A percentile compares a stretch with the other conserved stretches of the same genome.
Evolutionary conservation across 2,888 invertebrate genomes (phyloP).

Genomic region (Polymixis lichenea): DNA sequence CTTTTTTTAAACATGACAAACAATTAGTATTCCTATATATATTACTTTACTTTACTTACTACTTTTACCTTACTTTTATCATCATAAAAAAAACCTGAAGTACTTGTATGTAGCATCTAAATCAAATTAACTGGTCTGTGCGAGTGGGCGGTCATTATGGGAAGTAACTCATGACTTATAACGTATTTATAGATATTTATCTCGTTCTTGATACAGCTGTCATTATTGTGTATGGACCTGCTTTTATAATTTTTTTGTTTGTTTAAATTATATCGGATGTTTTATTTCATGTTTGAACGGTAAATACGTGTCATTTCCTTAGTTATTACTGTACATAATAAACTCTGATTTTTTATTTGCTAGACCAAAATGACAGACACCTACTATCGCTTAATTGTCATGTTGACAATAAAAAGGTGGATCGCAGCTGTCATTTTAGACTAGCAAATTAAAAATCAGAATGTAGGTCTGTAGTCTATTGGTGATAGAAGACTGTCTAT

Average conservation of each 20-base stretch:
- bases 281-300: neutral
- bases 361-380: too few species aligned
- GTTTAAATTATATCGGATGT: constrained; percentile 18
- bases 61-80: constrained; percentile 8
- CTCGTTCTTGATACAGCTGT: constrained; percentile 58
- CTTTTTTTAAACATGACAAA: neutral
- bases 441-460: too few species aligned
- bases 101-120: constrained; percentile 40
- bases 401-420: too few species aligned
- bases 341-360: too few species aligned
- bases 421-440: too few species aligned
- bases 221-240: constrained; percentile 26
- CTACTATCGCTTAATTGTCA: too few species aligned
- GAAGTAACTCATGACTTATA: constrained; percentile 45
- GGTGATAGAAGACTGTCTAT: neutral
- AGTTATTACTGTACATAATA: neutral
- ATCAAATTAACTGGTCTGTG: constrained; percentile 49
- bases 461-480: too few species aligned
- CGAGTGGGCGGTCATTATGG: constrained; percentile 45
- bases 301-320: constrained; percentile 11
- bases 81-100: neutral
- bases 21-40: neutral
- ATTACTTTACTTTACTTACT: too few species aligned
- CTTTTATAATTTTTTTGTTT: neutral
- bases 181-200: constrained; percentile 55